A percentile compares a stretch with the other conserved stretches of the same genome.
These are phyloP conservation scores for Stigmatopora argus DNA, from an alignment of 2,113 vertebrate genomes.

Conservation along the genomic window DNA sequence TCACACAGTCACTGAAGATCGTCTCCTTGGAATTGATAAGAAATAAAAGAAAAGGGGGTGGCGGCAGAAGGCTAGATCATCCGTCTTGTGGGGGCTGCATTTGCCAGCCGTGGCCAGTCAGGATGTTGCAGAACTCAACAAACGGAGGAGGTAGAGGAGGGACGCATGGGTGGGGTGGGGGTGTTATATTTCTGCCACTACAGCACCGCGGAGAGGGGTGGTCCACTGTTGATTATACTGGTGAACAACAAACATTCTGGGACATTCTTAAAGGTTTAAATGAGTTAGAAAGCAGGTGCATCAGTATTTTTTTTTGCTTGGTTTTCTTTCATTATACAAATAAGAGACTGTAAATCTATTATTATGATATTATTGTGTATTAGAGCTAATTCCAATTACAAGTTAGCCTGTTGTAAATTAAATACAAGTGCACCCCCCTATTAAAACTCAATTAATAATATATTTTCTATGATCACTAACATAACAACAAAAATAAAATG, in stretches of 20 bases:
- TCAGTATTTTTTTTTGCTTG: background rate
- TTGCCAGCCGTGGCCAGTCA: slow-evolving; percentile 59
- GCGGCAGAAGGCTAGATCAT: slow-evolving; percentile 59
- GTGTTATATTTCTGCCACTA: slow-evolving; percentile 70
- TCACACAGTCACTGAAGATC: slow-evolving; percentile 41
- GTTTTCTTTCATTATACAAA: background rate
- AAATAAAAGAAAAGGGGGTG: slow-evolving; percentile 20
- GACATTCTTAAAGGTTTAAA: slow-evolving; percentile 2
- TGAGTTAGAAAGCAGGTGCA: background rate
- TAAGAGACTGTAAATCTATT: background rate
- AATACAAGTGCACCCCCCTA: too few species aligned
- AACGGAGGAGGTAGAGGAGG: slow-evolving; percentile 41
- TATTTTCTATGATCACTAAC: too few species aligned
- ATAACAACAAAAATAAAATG: too few species aligned
- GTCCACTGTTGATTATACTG: slow-evolving; percentile 45
- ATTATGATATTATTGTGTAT: background rate
- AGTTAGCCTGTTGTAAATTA: too few species aligned
- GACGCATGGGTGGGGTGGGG: slow-evolving; percentile 4
- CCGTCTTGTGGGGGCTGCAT: slow-evolving; percentile 61
- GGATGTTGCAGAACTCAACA: slow-evolving; percentile 66
- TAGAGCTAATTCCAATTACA: too few species aligned
- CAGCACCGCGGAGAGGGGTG: slow-evolving; percentile 65
- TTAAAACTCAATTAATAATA: too few species aligned
- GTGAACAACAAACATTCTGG: slow-evolving; percentile 11
- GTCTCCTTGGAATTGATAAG: slow-evolving; percentile 35